Conservation (phyloP, 2,113 vertebrate genomes). For the Lagopus muta region DNA sequence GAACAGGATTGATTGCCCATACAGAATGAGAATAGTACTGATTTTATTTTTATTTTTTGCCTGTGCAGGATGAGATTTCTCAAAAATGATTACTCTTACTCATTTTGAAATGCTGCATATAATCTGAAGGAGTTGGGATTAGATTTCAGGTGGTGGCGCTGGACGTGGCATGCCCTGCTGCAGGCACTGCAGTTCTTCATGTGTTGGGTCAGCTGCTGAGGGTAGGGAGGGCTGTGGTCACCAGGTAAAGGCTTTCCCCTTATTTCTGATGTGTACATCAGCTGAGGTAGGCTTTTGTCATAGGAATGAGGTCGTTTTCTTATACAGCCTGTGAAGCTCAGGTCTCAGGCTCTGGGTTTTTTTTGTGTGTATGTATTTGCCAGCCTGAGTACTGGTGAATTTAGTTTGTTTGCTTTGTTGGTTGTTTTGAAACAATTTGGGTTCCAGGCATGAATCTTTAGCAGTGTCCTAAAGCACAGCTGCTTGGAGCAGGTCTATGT, state of each 20-base stretch:
- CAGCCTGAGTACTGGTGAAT: background rate
- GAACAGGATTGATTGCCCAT: background rate
- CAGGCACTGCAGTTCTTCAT: background rate
- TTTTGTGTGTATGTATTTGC: background rate
- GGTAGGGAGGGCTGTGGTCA: background rate
- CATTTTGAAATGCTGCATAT: background rate
- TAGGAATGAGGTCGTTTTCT: accelerated
- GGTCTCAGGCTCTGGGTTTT: background rate
- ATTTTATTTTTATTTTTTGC: background rate
- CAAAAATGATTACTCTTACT: background rate
- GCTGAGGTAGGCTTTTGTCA: background rate
- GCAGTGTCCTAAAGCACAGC: background rate
- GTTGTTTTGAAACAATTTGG: background rate
- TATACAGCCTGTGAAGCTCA: background rate
- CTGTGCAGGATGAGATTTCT: background rate
- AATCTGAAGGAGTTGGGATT: background rate
- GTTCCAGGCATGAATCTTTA: background rate
- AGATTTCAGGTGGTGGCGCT: background rate
- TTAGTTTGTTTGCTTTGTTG: background rate
- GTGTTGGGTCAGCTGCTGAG: accelerated
- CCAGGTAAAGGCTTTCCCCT: background rate
- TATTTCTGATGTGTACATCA: background rate
- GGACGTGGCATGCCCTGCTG: accelerated
- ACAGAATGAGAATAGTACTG: background rate
- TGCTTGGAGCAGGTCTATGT: background rate